A percentile compares a stretch with the other conserved stretches of the same genome.
Evolutionary conservation across 2,797 vertebrate genomes (phyloP).

Genomic region (Siniperca undulata): DNA sequence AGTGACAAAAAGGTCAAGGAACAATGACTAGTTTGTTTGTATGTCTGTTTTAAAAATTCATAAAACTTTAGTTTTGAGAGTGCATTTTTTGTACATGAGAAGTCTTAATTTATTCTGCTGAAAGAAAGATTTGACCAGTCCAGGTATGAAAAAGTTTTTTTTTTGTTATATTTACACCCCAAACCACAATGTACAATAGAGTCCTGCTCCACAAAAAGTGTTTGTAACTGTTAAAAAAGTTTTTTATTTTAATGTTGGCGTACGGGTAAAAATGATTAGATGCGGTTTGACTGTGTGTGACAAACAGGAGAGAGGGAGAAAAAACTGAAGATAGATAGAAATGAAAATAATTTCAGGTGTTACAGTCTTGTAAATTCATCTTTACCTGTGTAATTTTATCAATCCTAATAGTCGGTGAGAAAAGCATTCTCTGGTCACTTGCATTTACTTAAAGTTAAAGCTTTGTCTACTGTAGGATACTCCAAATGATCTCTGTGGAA

Average conservation of each 20-base stretch:
- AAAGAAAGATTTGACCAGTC: conserved; percentile 5
- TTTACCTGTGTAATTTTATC: not conserved
- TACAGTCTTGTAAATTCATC: not conserved
- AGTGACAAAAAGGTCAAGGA: conserved; percentile 81
- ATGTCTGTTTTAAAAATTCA: conserved; percentile 49
- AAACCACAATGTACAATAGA: not conserved
- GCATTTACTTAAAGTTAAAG: not conserved
- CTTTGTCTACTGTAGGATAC: not conserved
- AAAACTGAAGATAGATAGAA: not conserved
- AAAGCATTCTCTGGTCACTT: not conserved
- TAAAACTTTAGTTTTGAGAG: conserved; percentile 33
- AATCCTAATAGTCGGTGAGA: not conserved
- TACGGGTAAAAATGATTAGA: not conserved
- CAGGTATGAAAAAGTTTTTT: not conserved
- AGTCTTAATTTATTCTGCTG: conserved; percentile 16
- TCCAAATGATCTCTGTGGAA: not conserved
- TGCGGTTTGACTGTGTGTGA: not conserved
- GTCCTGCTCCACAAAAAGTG: not conserved
- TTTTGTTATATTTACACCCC: not conserved
- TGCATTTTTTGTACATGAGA: not conserved
- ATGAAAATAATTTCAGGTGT: not conserved
- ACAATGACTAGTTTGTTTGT: conserved; percentile 59
- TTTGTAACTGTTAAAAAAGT: not conserved
- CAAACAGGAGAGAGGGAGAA: not conserved
- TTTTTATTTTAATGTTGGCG: not conserved